Evolutionary conservation across 2,888 invertebrate genomes (phyloP).

Genomic region (Drosophila rubida): DNA sequence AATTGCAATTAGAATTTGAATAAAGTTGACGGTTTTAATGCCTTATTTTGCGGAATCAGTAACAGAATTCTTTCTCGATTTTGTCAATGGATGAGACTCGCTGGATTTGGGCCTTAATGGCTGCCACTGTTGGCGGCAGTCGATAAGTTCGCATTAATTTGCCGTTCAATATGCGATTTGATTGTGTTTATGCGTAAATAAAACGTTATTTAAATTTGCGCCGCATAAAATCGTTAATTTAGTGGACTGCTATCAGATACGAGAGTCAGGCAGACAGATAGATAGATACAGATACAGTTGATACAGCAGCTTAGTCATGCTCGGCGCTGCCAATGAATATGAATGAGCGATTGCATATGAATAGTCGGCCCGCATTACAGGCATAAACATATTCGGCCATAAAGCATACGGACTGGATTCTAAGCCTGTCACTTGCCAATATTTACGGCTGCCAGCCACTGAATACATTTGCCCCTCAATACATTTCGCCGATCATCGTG

Average conservation of each 20-base stretch:
- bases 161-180: slow-evolving; percentile 58
- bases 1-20: slow-evolving; percentile 41
- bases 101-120: slow-evolving; percentile 25
- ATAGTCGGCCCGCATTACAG: slow-evolving; percentile 22
- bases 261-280: too few species aligned
- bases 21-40: slow-evolving; percentile 8
- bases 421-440: slow-evolving; percentile 24
- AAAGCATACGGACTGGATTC: slow-evolving; percentile 14
- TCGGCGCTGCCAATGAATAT: slow-evolving; percentile 35
- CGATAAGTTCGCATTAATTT: slow-evolving; percentile 61
- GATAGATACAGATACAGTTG: slow-evolving; percentile 19
- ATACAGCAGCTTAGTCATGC: slow-evolving; percentile 50
- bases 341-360: slow-evolving; percentile 32
- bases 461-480: too few species aligned
- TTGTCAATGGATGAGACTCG: slow-evolving; percentile 28
- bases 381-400: slow-evolving; percentile 15
- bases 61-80: slow-evolving; percentile 2
- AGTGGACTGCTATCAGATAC: too few species aligned
- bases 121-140: slow-evolving; percentile 60
- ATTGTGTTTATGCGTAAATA: slow-evolving; percentile 64
- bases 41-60: not conserved
- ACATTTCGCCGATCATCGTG: not conserved
- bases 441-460: slow-evolving; percentile 32
- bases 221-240: slow-evolving; percentile 53
- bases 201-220: slow-evolving; percentile 53